A percentile compares a stretch with the other conserved stretches of the same genome.
phyloP scores from a whole-genome alignment of 2,888 invertebrate species.

The Physocephala rufipes region DNA sequence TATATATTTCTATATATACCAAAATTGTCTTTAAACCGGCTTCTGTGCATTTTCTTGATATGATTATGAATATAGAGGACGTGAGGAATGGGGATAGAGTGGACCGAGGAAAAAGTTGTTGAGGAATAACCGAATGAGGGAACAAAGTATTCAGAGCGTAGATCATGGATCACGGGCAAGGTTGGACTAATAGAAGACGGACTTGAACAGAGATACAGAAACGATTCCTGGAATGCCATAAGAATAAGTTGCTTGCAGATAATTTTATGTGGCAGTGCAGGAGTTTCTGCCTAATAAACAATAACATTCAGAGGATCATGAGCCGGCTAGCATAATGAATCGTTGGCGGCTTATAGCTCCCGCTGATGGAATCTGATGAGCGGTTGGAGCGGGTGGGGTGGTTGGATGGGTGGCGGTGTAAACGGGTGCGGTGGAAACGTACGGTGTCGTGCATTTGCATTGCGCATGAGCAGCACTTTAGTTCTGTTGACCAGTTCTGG shows the following conservation, averaged over 20 bases:
- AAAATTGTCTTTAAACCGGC: neutral
- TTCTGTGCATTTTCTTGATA: neutral
- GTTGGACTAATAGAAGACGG: neutral
- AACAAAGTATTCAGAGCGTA: neutral
- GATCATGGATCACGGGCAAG: neutral
- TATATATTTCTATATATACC: too few species aligned
- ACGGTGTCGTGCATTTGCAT: constrained; percentile 17
- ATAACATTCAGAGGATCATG: constrained; percentile 19
- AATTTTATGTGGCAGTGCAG: constrained; percentile 19
- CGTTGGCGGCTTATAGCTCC: neutral
- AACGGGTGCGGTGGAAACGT: constrained; percentile 3
- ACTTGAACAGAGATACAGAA: neutral
- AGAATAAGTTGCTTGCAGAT: constrained; percentile 2
- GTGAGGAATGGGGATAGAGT: neutral
- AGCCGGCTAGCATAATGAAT: constrained; percentile 21
- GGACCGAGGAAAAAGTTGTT: neutral
- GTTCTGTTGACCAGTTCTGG: neutral
- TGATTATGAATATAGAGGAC: neutral
- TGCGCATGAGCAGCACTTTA: constrained; percentile 23
- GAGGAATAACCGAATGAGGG: neutral
- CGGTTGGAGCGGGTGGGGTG: neutral
- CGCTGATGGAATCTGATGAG: neutral
- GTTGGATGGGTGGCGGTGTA: neutral
- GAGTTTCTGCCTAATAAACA: constrained; percentile 23
- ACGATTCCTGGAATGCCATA: constrained; percentile 14